Base-by-base conservation (phyloP, 2,113 vertebrate species). In the Epinephelus moara region DNA sequence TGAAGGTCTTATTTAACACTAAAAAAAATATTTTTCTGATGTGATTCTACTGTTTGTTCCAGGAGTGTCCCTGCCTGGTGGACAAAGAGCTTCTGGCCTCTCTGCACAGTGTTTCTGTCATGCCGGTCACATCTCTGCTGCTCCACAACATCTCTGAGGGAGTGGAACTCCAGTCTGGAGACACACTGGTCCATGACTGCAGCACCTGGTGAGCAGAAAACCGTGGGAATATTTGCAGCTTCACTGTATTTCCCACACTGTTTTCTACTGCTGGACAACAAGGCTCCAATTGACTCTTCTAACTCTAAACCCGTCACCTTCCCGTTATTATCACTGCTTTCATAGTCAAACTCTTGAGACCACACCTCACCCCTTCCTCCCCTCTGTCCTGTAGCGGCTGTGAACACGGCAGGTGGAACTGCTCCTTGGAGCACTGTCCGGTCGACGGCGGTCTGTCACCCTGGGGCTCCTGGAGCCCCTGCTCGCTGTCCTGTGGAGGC, bases 61-160 rank as follows among this genome's bases (percentile, higher is more conserved):
- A 98, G 97, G 96, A 97, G 70, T 98, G 97, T 80, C 97, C 97
- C 0, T 98, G 97, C 27, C 42, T 93, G 72, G 93, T 97, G 75
- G 94, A 96, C 5, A 75, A 69, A 3, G 87, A 84, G 15, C 72
- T 95, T 21, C 85, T 97, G 71, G 37, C 85, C 25, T 86, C 91
- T 27, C 79, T 97, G 50, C 91, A 85, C 71, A 91, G 89, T 1
- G 71, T 89, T 0, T 92, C 93, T 0, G 0, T 72, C 4, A 87
- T 74, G 1, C 81, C 89, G 0, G 64, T 90, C 2, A 70, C 68
- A 13, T 61, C 53, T 45, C 87, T 80, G 33, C 71, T 85, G 13
- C 57, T 91, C 5, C 76, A 92, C 3, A 90, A 82, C 66, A 70
- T 97, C 45, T 82, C 82, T 8, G 91, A 91, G n/a, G 95, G 95